Evolutionary conservation across 2,797 vertebrate genomes (phyloP), one percentile per base, ranked within the genome.

Genomic region (Petrocephalus schoutedeni): DNA sequence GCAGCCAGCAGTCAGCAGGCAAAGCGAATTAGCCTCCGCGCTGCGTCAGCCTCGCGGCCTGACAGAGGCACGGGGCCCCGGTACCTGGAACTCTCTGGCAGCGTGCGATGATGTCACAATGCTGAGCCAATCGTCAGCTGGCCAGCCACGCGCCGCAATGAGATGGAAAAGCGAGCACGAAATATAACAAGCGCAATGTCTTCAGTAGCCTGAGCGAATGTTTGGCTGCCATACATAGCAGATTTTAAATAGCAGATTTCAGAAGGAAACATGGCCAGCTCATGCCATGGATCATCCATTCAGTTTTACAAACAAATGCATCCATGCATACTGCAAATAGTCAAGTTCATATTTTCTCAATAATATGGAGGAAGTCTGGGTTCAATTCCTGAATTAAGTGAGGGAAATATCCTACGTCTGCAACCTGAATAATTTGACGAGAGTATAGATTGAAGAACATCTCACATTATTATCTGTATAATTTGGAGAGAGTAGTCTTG

Each of bases 301-400:
- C 23, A 53, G 41, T 51, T 83, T 83, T 83, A 51, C 49, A 83
- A 54, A 28, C 84, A 58, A 36, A 58, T 59, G 36, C n/a, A 19
- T 36, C 51, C 28, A 86, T 58, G 53, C 28, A 36, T 28, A 10
- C 2, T n/a, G 14, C 19, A 8, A 59, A 85, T 85, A 59, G 16
- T 58, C 16, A 28, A 9, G 53, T 16, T 45, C 54, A 58, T 41
- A 41, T 86, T 59, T 45, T 41, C 82, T 36, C 54, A 86, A 19
- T n/a, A 59, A 59, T 86, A 23, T 85, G 83, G 54, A 84, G 80
- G 23, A 84, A 21, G 51, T 84, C 45, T 84, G 21, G 71, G 71
- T 45, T 77, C 71, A 77, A 45, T 84, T 54, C 45, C 23, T 84
- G n/a, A 84, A n/a, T 54, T 5, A 54, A 83, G 51, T 51, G 23